Evolutionary conservation across 2,797 vertebrate species (phyloP), one percentile per base, ranked within the genome.

Genomic region (Semotilus atromaculatus): DNA sequence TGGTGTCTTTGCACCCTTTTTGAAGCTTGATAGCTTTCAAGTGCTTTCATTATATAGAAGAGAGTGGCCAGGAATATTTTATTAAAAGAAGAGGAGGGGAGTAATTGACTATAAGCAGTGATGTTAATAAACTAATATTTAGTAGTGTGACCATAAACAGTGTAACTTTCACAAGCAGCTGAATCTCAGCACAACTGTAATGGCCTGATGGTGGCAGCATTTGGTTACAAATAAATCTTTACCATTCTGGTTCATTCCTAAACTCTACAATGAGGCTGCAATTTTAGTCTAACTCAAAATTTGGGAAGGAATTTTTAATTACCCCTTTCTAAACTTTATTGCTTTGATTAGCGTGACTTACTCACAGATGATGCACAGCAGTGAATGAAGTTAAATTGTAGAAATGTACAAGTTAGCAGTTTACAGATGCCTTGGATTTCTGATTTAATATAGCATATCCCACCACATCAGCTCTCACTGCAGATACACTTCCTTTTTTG

Each of bases 121-220:
- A 36, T 53, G 2, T 16, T 75, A 74, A 31, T 67, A 67, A 67
- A 19, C 18, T 36, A 19, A 51, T 31, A 48, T 73, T 51, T 31
- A 31, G 26, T 48, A 31, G 4, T 45, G 29, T 29, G 70, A 31
- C 43, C 5, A 18, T 51, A 9, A 31, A 72, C 43, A n/a, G 48
- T 55, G 8, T 11, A 29, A 48, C 10, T 21, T 7, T 51, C 45
- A 19, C 73, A 9, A 55, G 19, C 73, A 31, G 14, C 3, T 9
- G 6, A 73, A 23, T 74, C 7, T 38, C 38, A 38, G 21, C 7
- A 60, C 7, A 38, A 21, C 13, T 74, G 13, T 31, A 62, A 29
- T 88, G 73, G 51, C 93, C 95, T 93, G 81, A 77, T 88, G 93
- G 89, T 92, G 95, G 94, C 92, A 93, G 93, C 85, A 91, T 93